Evolutionary conservation across 2,797 vertebrate genomes (phyloP).

Genomic region (Pogonophryne albipinna): DNA sequence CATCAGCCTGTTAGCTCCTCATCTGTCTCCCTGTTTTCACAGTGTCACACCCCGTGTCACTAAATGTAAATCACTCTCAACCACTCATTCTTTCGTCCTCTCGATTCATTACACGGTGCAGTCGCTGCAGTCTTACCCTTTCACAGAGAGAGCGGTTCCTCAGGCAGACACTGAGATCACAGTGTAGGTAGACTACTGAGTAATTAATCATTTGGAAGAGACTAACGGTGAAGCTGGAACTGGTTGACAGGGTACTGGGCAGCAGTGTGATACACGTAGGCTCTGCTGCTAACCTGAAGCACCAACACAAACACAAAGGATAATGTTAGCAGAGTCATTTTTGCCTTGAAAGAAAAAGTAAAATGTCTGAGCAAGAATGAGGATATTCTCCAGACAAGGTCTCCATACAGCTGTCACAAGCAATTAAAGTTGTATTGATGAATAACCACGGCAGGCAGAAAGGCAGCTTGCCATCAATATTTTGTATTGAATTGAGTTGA

Average conservation of each 20-base stretch:
- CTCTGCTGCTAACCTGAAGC: slow-evolving; percentile 68
- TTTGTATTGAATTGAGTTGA: slow-evolving; percentile 36
- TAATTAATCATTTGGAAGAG: slow-evolving; percentile 90
- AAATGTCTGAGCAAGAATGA: slow-evolving; percentile 13
- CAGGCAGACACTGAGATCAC: slow-evolving; percentile 82
- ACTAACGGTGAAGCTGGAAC: slow-evolving; percentile 85
- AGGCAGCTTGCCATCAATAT: slow-evolving; percentile 37
- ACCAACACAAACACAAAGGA: slow-evolving; percentile 43
- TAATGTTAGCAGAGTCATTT: slow-evolving; percentile 15
- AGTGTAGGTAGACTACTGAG: slow-evolving; percentile 85
- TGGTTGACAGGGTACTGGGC: slow-evolving; percentile 73
- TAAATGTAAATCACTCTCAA: slow-evolving; percentile 67
- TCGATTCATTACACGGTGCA: slow-evolving; percentile 43
- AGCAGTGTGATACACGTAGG: slow-evolving; percentile 78
- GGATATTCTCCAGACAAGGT: slow-evolving; percentile 12
- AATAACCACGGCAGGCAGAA: slow-evolving; percentile 22
- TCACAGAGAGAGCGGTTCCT: slow-evolving; percentile 75
- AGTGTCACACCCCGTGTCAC: slow-evolving; percentile 45
- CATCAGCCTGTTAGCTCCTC: slow-evolving; percentile 30
- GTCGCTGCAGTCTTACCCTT: slow-evolving; percentile 72
- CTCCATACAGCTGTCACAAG: not conserved
- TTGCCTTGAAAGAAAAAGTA: slow-evolving; percentile 7
- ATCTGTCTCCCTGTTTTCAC: slow-evolving; percentile 49
- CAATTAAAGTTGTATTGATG: not conserved
- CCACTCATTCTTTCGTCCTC: slow-evolving; percentile 42